Base-by-base conservation (phyloP, 1,140 invertebrate species). In the Drosophila pachea region DNA sequence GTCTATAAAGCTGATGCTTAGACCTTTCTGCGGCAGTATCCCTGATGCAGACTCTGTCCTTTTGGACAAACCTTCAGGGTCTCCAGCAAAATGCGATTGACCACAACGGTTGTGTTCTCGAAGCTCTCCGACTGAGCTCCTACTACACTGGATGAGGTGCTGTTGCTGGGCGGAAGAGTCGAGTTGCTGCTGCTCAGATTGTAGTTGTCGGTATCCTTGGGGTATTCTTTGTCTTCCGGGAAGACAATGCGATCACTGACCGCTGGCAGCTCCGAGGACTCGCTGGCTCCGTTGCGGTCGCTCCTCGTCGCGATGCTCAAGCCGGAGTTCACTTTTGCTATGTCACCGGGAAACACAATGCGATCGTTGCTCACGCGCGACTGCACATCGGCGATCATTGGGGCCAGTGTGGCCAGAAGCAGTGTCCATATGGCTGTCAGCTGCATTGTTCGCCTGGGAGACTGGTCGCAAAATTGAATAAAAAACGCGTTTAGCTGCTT, bases 201-300 rank as follows among this genome's bases (percentile, higher is more conserved):
- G 6, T 56, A 35, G 48, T 14, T 49, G 8, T 56, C 29, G 38
- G 16, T n/a, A n/a, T n/a, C 4, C 14, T 12, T 7, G 6, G 45
- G 2, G 0, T 64, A 45, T 11, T 53, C 48, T 6, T 40, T 52
- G 12, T 78, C 78, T 6, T 53, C 56, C 11, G 78, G 78, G 12
- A 82, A 83, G 1, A 83, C 59, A 14, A 83, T 84, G 22, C 79
- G 79, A 73, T 78, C 75, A 12, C 73, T 59, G 8, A 38, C 9
- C 5, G 47, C 33, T 4, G 47, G 64, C 2, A 47, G 5, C 35
- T 70, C 29, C 4, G 22, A 2, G 22, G 22, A 22, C 22, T 22
- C 22, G 22, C 22, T 22, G n/a, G n/a, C n/a, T n/a, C n/a, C n/a
- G n/a, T n/a, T n/a, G 22, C 22, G 1, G 22, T 3, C 22, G 22